Evolutionary conservation across 2,797 vertebrate genomes (phyloP), one percentile per base, ranked within the genome.

Genomic region (Platalea minor): DNA sequence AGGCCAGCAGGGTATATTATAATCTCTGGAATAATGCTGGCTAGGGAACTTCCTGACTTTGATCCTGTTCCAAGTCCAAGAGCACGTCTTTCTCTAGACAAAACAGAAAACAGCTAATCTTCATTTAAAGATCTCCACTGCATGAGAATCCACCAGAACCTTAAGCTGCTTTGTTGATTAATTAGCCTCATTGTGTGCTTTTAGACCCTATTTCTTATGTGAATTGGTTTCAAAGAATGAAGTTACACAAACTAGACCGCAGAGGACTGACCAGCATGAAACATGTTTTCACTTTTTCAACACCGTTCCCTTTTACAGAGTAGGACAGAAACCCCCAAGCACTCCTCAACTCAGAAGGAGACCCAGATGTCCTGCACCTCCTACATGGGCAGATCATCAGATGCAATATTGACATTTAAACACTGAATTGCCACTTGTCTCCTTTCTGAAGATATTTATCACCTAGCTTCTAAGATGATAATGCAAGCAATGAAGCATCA

Each of bases 31-130:
- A 80, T 41, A 67, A 63, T 68, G 13, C 11, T 37, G 18, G 2
- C 45, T 75, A 33, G 11, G 4, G 7, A 7, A 31, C 48, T 63
- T 70, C 13, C 24, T 70, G 31, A 23, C 46, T 61, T 86, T 68
- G 45, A 48, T 60, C 6, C 37, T 31, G 5, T 39, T 88, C 65
- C 33, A 57, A 64, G 23, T 48, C 31, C 29, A 15, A 69, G 21
- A 93, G 17, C 21, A 76, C 0, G 0, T 51, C 57, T 48, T 83
- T 70, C 68, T 83, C 12, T 25, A 91, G 54, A 64, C 28, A 83
- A 93, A 94, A 65, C 43, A 83, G 9, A 88, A 93, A 68, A 2
- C 29, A 50, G 9, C 57, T 83, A 57, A 88, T 92, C 76, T 88
- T 80, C 39, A 51, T 53, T 70, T 69, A 73, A 75, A 89, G 33